Base-by-base conservation (phyloP, 2,797 vertebrate species). In the Diplodus sargus region DNA sequence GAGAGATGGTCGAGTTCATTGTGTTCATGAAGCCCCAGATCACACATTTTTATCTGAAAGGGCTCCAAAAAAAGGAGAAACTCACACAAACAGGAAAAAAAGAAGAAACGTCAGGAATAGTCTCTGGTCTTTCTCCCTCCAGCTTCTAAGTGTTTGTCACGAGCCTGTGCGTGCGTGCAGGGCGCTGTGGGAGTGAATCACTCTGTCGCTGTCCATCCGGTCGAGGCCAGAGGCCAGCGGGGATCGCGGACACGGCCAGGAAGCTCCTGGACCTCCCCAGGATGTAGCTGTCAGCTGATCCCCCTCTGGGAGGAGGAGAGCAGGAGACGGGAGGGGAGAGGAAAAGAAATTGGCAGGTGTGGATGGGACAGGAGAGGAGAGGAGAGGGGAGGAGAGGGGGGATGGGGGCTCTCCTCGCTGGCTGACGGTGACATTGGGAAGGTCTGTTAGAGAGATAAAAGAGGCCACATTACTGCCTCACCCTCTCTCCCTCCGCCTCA, bases 231-330 rank as follows among this genome's bases (percentile, higher is more conserved):
- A 84, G 90, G 91, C 89, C 91, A 88, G 78, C 58, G 11, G 65
- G 83, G 77, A 87, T 91, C 64, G 73, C 85, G 89, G 85, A 92
- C 85, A 63, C 53, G 76, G 82, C 71, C 92, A 94, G 94, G 94
- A 95, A 94, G 90, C 84, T 89, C 85, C 87, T 89, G 87, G 90
- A 88, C 83, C 91, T 90, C 87, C 84, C 89, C 89, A 95, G 94
- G 95, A 95, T 95, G 93, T 93, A 91, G 88, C 93, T 95, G 93
- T 95, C 94, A 94, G 94, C 91, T 93, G 92, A 94, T 94, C 82
- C 85, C 76, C 84, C 74, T 76, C 61, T 68, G 85, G 84, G 87
- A 83, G 63, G 70, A 73, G 62, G 69, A 73, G 72, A 84, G 80
- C 51, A 78, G 64, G 77, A 79, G 83, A 84, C 25, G 56, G 79